Percentiles rank a stretch among this genome's conserved stretches.
These are phyloP conservation scores for Hippocampus mohnikei DNA, from an alignment of 2,113 vertebrate genomes.

Conservation along the genomic window DNA sequence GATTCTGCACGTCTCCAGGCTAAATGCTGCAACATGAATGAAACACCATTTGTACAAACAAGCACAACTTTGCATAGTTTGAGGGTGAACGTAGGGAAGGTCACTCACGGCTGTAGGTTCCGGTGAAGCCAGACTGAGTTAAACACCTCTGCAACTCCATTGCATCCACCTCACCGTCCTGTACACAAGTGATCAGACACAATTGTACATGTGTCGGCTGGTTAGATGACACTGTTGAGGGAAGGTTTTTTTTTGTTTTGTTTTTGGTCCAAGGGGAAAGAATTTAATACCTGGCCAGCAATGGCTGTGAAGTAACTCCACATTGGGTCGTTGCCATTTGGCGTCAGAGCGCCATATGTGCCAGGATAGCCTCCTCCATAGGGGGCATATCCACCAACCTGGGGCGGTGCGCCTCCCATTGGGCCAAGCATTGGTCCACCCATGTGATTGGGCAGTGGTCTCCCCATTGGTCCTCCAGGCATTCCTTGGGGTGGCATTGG, in stretches of 20 bases:
- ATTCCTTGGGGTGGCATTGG: constrained; percentile 66
- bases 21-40: constrained; percentile 74
- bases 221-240: not conserved
- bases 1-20: constrained; percentile 85
- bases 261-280: not conserved
- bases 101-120: constrained; percentile 79
- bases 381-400: constrained; percentile 34
- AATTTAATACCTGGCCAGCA: constrained; percentile 76
- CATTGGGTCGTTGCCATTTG: constrained; percentile 73
- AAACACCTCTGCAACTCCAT: constrained; percentile 85
- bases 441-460: constrained; percentile 46
- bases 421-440: constrained; percentile 45
- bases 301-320: constrained; percentile 81
- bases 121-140: constrained; percentile 81
- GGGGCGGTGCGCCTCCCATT: constrained; percentile 59
- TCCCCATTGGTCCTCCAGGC: constrained; percentile 46
- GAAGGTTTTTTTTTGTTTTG: no score
- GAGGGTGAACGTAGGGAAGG: not conserved
- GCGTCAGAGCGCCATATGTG: constrained; percentile 51
- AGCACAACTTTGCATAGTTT: no score
- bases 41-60: not conserved
- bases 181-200: not conserved
- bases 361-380: constrained; percentile 65
- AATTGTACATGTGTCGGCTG: not conserved
- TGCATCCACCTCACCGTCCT: constrained; percentile 84